Base-by-base conservation (phyloP, 2,113 vertebrate genomes). In the Sinocyclocheilus maitianheensis region DNA sequence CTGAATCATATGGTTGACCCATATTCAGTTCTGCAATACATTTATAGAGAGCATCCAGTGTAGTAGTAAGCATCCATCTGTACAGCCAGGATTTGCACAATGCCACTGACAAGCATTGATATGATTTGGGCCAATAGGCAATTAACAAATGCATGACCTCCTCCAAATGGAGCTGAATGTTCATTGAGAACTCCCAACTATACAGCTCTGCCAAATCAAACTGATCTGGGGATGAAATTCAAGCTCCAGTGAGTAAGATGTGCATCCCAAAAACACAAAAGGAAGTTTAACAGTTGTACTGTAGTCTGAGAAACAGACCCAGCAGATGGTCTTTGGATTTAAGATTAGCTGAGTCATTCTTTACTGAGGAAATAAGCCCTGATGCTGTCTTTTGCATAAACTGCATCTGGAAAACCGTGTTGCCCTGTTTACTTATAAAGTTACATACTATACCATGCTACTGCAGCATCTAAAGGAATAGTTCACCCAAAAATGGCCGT, bases 81-180 rank as follows among this genome's bases (percentile, higher is more conserved):
- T 65, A 67, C 74, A 78, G 20, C 40, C 71, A 83, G 60, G 75
- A 78, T 83, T 83, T 58, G 60, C 22, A 71, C 80, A 46, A 30
- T 75, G 46, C 77, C 20, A 76, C 85, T 87, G 80, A 83, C 72
- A 83, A 77, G 74, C 60, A 83, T 20, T 83, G 72, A 87, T 87
- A 87, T 83, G 67, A 86, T 84, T 83, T 71, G 26, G 67, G 53
- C 84, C 84, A 88, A 86, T 75, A 80, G 43, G 40, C 81, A 84
- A 86, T 88, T 88, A 86, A 85, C 67, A 84, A 81, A 79, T 60
- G 55, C 81, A 84, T 75, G 78, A 76, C 67, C 18, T 84, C 58
- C 69, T 62, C 72, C 58, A 75, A 43, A 53, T 58, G 76, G 67
- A 84, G 67, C 71, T 67, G 4, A 65, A 40, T 65, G 67, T 72